Evolutionary conservation across 64 coral and sea anemone species (phyloP).

Genomic region (Montipora efflorescens): DNA sequence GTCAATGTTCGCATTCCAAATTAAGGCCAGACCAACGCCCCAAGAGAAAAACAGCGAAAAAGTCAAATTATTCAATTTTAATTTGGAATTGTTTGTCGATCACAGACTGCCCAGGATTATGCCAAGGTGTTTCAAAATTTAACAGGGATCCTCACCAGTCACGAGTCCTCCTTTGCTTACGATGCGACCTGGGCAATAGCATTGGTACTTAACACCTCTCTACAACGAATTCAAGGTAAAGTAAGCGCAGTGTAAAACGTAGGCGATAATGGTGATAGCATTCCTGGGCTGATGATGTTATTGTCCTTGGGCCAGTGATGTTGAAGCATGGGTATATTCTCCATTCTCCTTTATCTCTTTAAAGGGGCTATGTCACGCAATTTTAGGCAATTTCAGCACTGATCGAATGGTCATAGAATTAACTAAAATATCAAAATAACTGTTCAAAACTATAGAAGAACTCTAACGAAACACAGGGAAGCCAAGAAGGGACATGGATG

Average conservation of each 20-base stretch:
- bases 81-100: background rate
- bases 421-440: too few species aligned
- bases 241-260: background rate
- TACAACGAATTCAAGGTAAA: slow-evolving; percentile 30
- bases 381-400: too few species aligned
- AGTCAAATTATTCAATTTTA: background rate
- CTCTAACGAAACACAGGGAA: too few species aligned
- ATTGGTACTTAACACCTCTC: slow-evolving; percentile 39
- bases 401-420: too few species aligned
- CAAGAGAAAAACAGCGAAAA: background rate
- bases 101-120: slow-evolving; percentile 69
- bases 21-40: background rate
- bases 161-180: slow-evolving; percentile 71
- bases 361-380: too few species aligned
- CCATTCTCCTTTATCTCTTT: background rate
- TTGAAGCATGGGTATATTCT: background rate
- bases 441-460: too few species aligned
- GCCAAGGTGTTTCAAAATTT: slow-evolving; percentile 60
- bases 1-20: background rate
- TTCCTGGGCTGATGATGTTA: background rate
- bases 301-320: background rate
- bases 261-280: too few species aligned
- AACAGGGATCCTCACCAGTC: slow-evolving; percentile 44
- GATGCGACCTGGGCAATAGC: slow-evolving; percentile 81
- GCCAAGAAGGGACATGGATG: too few species aligned